A percentile compares a stretch with the other conserved stretches of the same genome.
Evolutionary conservation across 1,140 invertebrate species (phyloP).

Genomic region (Hycleus cichorii): DNA sequence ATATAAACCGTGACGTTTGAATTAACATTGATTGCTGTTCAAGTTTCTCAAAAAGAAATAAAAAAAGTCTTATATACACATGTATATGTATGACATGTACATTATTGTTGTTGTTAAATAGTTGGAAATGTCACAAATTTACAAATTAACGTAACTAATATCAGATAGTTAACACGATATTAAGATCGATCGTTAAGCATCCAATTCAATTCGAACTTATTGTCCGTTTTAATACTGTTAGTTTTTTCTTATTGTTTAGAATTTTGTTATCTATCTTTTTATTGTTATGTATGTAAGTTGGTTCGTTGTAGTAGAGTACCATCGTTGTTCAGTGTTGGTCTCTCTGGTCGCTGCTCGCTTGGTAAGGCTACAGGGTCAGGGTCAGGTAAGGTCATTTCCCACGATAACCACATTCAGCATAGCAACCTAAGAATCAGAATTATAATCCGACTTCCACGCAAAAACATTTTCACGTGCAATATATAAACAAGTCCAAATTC

Average conservation of each 20-base stretch:
- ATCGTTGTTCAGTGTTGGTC: conserved; percentile 13
- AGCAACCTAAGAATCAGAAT: conserved; percentile 35
- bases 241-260: neutral
- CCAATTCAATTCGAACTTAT: too few species aligned
- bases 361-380: conserved; percentile 40
- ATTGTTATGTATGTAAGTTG: conserved; percentile 1
- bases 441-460: conserved; percentile 25
- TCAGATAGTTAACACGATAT: neutral
- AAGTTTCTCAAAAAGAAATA: conserved; percentile 19
- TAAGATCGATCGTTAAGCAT: too few species aligned
- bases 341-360: conserved; percentile 25
- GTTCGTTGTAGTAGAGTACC: conserved; percentile 12
- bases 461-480: conserved; percentile 9
- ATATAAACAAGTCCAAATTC: too few species aligned
- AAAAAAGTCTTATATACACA: too few species aligned
- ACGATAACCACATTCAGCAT: conserved; percentile 39
- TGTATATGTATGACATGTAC: conserved; percentile 17
- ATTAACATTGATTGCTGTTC: conserved; percentile 39
- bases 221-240: neutral
- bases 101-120: conserved; percentile 25
- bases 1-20: conserved; percentile 40
- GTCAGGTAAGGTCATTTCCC: conserved; percentile 43
- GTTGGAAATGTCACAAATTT: conserved; percentile 14
- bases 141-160: conserved; percentile 6
- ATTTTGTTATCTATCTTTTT: neutral